Base-by-base conservation (phyloP, 2,113 vertebrate species). In the Datnioides undecimradiatus region DNA sequence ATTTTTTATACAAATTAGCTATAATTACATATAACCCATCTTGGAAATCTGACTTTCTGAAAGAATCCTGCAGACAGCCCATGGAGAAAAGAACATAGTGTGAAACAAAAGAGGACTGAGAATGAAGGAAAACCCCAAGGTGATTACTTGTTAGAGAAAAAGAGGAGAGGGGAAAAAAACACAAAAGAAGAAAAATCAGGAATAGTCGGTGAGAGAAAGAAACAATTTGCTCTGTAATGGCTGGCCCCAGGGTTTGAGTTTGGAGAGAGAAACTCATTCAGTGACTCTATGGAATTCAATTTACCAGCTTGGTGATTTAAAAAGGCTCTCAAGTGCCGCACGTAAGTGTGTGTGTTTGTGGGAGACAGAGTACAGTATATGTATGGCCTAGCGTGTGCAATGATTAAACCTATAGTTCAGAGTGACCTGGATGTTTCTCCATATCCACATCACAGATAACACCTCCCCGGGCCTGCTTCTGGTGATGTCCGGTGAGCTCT, bases 241-340 rank as follows among this genome's bases (percentile, higher is more conserved):
- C 19, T 63, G 73, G 67, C 75, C 79, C 76, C 33, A 25, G 75
- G 81, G 82, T 79, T 76, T 23, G 8, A 78, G 57, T 73, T 57
- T 81, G 36, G 72, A 78, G 63, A 82, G 51, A 76, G 62, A 84
- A 88, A 86, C 64, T 84, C 65, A 73, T 84, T 84, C 66, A 65
- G 64, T 23, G 71, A 75, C 43, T 49, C 68, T 59, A 21, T 49
- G 62, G 69, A 76, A 86, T 89, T 89, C 81, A 86, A 82, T 89
- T 87, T 89, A 79, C 75, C 75, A 86, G 74, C 49, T 64, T 81
- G 67, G 66, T 82, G 81, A 84, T 84, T 86, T 86, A 73, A 86
- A 87, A 86, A 79, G 46, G 17, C 48, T 74, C 75, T 57, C 45
- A 78, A 86, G 58, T 71, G 63, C 40, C 43, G 52, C 46, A 64